Base-by-base conservation (phyloP, 2,888 invertebrate species). In the Limenitis camilla region DNA sequence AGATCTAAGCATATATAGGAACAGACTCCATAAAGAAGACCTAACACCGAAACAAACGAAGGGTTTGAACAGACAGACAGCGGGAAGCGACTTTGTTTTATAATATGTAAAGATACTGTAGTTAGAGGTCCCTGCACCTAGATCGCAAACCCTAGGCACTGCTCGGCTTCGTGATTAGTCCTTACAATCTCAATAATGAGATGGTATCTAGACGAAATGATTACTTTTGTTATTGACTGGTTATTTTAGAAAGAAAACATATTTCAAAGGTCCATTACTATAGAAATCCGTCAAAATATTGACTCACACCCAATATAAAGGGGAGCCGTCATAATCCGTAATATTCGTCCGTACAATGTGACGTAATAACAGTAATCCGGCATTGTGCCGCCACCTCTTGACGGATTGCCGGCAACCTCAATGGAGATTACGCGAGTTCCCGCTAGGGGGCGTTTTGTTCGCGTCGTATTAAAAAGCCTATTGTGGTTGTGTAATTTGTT, bases 371-470 rank as follows among this genome's bases (percentile, higher is more conserved):
- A 77, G 80, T 86, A 83, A 86, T 85, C 83, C 85, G 69, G 73
- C 58, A 86, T 86, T 86, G 86, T 86, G 68, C 79, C 81, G 82
- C 78, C 86, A 86, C 81, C 86, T 86, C 73, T 83, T 85, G 85
- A 83, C 85, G 73, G 83, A 85, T 85, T 82, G 81, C 76, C 73
- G 65, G 60, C 74, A 68, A 74, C 69, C 70, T 80, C 74, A 84
- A 82, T 81, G 63, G 82, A 81, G 82, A 78, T 83, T 81, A 78
- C 74, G 61, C 57, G 53, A 57, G 54, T 56, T 54, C 64, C 66
- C 72, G 70, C 71, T 61, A 73, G n/a, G 78, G 79, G 78, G 76
- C 72, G 78, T 79, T 82, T 84, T 85, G 84, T 84, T 73, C 71
- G 67, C 46, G 48, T 56, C 64, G 72, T 81, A 80, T 82, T 78